Conservation (phyloP, 92 coral and sea anemone genomes). For the Siderastrea radians region DNA sequence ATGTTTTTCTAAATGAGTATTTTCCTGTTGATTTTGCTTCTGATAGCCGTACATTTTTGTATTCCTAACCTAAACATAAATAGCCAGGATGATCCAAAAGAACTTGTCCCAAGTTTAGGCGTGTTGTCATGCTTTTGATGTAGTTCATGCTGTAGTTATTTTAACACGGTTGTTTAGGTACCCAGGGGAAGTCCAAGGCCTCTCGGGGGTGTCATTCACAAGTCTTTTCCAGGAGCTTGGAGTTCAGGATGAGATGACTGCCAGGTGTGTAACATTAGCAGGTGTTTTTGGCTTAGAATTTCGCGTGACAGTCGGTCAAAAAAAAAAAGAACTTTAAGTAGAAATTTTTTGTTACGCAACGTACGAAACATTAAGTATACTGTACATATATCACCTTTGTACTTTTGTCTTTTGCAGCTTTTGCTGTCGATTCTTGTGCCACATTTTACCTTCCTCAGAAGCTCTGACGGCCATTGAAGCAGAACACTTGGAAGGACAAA, state of each 20-base stretch:
- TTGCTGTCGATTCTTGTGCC: slow-evolving; percentile 85
- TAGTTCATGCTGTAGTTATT: background rate
- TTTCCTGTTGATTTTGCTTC: background rate
- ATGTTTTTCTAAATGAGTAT: background rate
- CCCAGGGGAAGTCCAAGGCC: slow-evolving; percentile 39
- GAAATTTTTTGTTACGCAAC: no score
- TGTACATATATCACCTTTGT: no score
- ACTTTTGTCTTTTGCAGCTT: slow-evolving; percentile 64
- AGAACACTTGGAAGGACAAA: slow-evolving; percentile 70
- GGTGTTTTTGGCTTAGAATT: no score
- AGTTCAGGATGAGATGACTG: slow-evolving; percentile 69
- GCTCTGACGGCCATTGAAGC: slow-evolving; percentile 68
- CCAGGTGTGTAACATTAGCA: slow-evolving; percentile 63
- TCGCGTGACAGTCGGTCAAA: no score
- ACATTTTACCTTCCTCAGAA: slow-evolving; percentile 79
- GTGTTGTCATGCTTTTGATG: background rate
- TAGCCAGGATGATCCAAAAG: no score
- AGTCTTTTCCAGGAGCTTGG: slow-evolving; percentile 83
- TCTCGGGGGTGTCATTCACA: slow-evolving; percentile 65
- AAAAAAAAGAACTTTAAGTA: no score
- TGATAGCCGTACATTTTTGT: no score
- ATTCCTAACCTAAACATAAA: no score
- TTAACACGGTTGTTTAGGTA: slow-evolving; percentile 36
- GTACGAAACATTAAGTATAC: no score
- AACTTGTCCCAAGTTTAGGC: background rate